Base-by-base conservation (phyloP, 2,797 vertebrate genomes). In the Myotis vivesi region DNA sequence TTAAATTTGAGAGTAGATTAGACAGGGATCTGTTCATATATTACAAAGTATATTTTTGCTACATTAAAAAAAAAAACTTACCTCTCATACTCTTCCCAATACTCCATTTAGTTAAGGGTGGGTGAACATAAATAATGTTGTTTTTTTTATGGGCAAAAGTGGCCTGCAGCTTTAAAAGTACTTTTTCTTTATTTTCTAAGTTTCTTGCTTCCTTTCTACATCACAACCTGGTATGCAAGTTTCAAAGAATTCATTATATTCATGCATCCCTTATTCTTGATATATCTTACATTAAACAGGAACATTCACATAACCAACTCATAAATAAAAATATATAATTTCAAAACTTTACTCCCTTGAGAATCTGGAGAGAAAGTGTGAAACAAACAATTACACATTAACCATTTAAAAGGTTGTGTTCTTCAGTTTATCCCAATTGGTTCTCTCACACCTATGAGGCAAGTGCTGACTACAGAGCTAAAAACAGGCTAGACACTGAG, bases 371-470 rank as follows among this genome's bases (percentile, higher is more conserved):
- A 81, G 46, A 23, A 71, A 87, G 41, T 68, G 30, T 57, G 73
- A 73, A 79, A 38, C 9, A 3, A 91, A 80, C n/a, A 23, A 36
- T 62, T 23, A 38, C 49, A 49, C n/a, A 44, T 87, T 85, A 73
- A 62, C 62, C 72, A 85, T 25, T 22, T 33, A 72, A 49, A 77
- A 69, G 44, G 41, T 53, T 33, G 30, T 62, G 87, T 30, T 62
- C 85, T 96, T 93, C 38, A 38, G 6, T 77, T 68, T 12, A 55
- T 9, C 36, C 28, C 28, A 30, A 0, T 12, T 51, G 77, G 94
- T 69, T 90, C 62, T 68, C n/a, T 72, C 53, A 75, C 72, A 92
- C 89, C 51, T 79, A 23, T 76, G 89, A 94, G 93, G 49, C 64
- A 94, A 85, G 85, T 36, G 91, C n/a, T 64, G 38, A 53, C 33